Percentiles rank a stretch among this genome's conserved stretches.
These are phyloP conservation scores for Zaprionus davidi DNA, from an alignment of 1,140 invertebrate species.

Conservation along the genomic window DNA sequence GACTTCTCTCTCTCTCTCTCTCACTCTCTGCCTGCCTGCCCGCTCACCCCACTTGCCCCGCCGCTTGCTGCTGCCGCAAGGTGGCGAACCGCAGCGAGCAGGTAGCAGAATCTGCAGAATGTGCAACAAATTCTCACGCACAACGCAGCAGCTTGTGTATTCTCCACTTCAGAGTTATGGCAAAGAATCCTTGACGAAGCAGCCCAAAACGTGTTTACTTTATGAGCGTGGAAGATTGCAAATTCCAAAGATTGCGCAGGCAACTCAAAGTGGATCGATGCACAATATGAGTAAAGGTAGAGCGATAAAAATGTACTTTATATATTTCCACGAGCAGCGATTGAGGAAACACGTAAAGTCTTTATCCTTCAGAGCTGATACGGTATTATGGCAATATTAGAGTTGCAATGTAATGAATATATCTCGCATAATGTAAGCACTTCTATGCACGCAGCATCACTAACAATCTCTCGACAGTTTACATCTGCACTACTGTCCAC, in stretches of 20 bases:
- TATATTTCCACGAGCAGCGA: too few relatives aligned
- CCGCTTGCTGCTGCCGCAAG: background rate
- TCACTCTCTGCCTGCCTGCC: background rate
- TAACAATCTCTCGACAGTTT: too few relatives aligned
- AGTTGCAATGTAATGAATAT: too few relatives aligned
- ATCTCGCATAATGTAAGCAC: too few relatives aligned
- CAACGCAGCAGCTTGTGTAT: background rate
- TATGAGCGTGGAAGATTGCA: background rate
- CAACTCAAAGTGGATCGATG: background rate
- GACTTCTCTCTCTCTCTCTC: background rate
- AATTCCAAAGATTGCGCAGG: background rate
- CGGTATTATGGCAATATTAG: too few relatives aligned
- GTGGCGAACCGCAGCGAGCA: slow-evolving; percentile 11
- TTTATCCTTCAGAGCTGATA: too few relatives aligned
- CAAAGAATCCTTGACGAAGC: slow-evolving; percentile 3
- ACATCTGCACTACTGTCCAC: too few relatives aligned
- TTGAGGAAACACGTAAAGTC: too few relatives aligned
- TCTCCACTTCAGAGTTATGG: background rate
- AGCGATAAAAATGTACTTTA: too few relatives aligned
- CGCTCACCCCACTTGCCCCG: background rate
- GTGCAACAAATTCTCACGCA: slow-evolving; percentile 23
- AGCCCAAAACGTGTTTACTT: background rate
- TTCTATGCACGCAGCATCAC: too few relatives aligned
- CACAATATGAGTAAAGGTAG: background rate
- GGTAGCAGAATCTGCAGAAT: slow-evolving; percentile 8